Percentiles rank a stretch among this genome's conserved stretches.
Evolutionary conservation across 2,888 invertebrate species (phyloP).

Genomic region (Poecilus cupreus): DNA sequence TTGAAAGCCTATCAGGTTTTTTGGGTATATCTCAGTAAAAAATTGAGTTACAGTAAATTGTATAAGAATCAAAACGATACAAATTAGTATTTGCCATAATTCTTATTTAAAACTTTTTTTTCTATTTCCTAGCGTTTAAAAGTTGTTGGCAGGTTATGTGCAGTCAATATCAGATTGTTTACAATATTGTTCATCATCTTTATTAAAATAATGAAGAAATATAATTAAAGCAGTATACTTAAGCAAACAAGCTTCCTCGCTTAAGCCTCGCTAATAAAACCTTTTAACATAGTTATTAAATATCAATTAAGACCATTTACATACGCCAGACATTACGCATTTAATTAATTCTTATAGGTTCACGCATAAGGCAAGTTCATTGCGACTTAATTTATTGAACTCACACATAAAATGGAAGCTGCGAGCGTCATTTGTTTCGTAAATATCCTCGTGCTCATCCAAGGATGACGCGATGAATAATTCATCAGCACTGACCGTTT

Average conservation of each 20-base stretch:
- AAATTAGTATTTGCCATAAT: too few relatives aligned
- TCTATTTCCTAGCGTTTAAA: too few relatives aligned
- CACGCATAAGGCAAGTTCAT: not conserved
- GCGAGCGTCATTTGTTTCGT: constrained; percentile 6
- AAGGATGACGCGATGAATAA: constrained; percentile 34
- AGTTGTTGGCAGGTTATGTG: too few relatives aligned
- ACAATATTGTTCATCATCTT: not conserved
- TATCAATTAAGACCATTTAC: constrained; percentile 4
- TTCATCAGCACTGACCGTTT: constrained; percentile 33
- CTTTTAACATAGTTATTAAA: constrained; percentile 1
- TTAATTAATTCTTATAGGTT: constrained; percentile 3
- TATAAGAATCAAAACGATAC: too few relatives aligned
- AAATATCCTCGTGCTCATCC: not conserved
- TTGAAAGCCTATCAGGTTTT: too few relatives aligned
- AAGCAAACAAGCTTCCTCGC: not conserved
- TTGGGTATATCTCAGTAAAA: too few relatives aligned
- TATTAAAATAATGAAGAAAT: not conserved
- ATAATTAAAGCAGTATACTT: not conserved
- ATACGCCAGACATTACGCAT: constrained; percentile 17
- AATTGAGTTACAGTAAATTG: too few relatives aligned
- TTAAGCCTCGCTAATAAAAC: not conserved
- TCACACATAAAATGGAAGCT: constrained; percentile 6
- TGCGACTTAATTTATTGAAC: not conserved
- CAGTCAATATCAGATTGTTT: too few relatives aligned
- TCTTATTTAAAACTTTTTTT: too few relatives aligned